A percentile compares a stretch with the other conserved stretches of the same genome.
Evolutionary conservation across 2,888 invertebrate species (phyloP).

Genomic region (Euclidia mi): DNA sequence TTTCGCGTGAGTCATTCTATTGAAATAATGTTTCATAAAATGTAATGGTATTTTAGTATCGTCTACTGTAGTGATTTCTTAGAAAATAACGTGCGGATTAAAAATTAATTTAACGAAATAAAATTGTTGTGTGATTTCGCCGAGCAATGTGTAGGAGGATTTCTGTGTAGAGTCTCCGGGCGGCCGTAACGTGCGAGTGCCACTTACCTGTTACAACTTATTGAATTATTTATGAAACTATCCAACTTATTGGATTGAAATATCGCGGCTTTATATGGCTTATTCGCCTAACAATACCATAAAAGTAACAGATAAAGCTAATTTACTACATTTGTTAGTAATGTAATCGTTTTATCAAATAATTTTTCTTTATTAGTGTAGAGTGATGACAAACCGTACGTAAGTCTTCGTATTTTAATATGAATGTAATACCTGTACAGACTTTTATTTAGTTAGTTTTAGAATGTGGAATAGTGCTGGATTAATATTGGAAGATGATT

Average conservation of each 20-base stretch:
- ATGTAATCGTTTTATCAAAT: background rate
- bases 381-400: no score
- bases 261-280: constrained; percentile 69
- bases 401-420: no score
- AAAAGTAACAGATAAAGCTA: constrained; percentile 51
- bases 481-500: no score
- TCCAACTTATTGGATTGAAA: constrained; percentile 86
- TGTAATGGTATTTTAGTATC: constrained; percentile 24
- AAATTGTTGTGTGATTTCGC: constrained; percentile 77
- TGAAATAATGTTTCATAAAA: constrained; percentile 19
- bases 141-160: constrained; percentile 67
- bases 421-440: no score
- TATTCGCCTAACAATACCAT: constrained; percentile 69
- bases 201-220: constrained; percentile 88
- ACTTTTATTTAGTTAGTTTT: no score
- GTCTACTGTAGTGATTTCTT: constrained; percentile 55
- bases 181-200: constrained; percentile 83
- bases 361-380: no score
- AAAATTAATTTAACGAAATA: constrained; percentile 81
- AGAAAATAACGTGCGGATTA: constrained; percentile 66
- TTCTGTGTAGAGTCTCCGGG: constrained; percentile 70
- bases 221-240: constrained; percentile 88
- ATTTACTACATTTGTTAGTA: constrained; percentile 43
- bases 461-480: no score
- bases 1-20: constrained; percentile 2